phyloP scores from a whole-genome alignment of 2,888 invertebrate genomes.

The Hyles lineata region DNA sequence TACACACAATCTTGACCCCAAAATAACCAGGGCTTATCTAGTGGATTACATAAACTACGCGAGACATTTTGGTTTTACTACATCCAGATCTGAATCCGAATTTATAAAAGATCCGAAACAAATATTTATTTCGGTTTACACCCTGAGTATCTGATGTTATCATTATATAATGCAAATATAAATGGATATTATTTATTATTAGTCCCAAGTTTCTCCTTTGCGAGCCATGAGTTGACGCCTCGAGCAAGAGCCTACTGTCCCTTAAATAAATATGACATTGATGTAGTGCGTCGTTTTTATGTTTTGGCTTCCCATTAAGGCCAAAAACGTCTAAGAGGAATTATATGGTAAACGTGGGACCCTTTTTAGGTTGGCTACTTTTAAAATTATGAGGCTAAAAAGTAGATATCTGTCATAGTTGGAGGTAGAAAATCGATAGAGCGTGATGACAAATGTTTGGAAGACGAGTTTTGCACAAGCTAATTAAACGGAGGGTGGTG shows the following conservation, averaged over 20 bases:
- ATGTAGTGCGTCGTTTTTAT: slow-evolving; percentile 1
- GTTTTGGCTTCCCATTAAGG: not conserved
- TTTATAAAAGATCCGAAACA: too few species aligned
- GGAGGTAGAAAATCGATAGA: too few species aligned
- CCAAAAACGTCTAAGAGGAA: not conserved
- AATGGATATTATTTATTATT: not conserved
- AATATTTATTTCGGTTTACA: too few species aligned
- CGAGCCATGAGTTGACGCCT: not conserved
- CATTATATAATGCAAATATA: not conserved
- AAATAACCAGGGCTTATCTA: too few species aligned
- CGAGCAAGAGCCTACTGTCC: not conserved
- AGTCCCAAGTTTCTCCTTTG: not conserved
- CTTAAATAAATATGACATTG: not conserved
- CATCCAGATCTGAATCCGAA: too few species aligned
- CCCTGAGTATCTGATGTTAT: too few species aligned
- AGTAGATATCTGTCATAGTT: not conserved
- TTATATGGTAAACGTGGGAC: slow-evolving; percentile 1
- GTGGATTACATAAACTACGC: too few species aligned
- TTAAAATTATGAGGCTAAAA: not conserved
- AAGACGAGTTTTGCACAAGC: too few species aligned
- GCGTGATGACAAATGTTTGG: too few species aligned
- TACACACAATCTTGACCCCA: too few species aligned
- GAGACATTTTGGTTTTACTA: too few species aligned
- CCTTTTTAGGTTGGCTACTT: not conserved
- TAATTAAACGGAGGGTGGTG: too few species aligned